phyloP scores from a whole-genome alignment of 2,113 vertebrate species.

The Muntiacus reevesi region DNA sequence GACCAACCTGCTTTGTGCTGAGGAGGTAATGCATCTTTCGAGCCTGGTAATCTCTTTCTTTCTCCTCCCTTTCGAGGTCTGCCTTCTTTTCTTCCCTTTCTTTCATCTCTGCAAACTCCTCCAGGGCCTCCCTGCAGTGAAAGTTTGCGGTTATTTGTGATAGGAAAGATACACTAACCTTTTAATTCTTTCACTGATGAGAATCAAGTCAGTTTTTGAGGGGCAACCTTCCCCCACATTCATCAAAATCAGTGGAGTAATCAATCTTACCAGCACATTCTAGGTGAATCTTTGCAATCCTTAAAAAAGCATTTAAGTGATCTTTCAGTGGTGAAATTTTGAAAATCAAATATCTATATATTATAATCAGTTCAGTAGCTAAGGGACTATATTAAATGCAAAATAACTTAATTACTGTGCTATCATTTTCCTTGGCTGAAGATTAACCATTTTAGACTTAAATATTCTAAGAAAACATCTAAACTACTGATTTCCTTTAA shows the following conservation, averaged over 20 bases:
- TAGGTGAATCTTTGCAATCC: not conserved
- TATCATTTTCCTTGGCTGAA: not conserved
- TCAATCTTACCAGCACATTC: not conserved
- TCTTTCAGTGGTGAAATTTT: not conserved
- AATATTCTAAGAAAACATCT: not conserved
- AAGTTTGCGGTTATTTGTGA: constrained; percentile 44
- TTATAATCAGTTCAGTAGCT: not conserved
- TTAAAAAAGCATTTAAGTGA: not conserved
- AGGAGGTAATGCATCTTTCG: constrained; percentile 93
- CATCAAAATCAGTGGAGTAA: constrained; percentile 1
- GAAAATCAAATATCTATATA: not conserved
- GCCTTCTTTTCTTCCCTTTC: constrained; percentile 82
- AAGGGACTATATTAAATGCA: not conserved
- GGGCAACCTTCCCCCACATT: not conserved
- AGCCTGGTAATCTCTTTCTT: constrained; percentile 82
- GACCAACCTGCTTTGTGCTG: constrained; percentile 93
- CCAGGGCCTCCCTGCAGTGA: constrained; percentile 86
- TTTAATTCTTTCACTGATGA: constrained; percentile 27
- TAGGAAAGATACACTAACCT: not conserved
- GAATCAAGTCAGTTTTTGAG: not conserved
- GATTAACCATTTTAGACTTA: not conserved
- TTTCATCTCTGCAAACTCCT: constrained; percentile 84
- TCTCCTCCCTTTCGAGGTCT: constrained; percentile 82
- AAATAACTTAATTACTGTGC: not conserved
- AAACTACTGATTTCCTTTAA: not conserved